Evolutionary conservation across 2,113 vertebrate genomes (phyloP).

Genomic region (Notechis scutatus): DNA sequence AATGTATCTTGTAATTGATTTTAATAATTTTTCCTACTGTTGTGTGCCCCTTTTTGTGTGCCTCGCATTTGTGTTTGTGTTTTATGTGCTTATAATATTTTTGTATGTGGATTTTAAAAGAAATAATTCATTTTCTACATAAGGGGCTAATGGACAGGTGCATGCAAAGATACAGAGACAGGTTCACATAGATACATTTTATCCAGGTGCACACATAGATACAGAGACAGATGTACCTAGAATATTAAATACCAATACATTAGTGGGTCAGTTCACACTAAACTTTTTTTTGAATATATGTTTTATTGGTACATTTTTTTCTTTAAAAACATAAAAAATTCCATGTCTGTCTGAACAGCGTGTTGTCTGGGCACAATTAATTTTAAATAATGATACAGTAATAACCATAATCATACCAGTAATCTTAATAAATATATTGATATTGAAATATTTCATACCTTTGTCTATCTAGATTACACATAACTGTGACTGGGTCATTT

Average conservation of each 20-base stretch:
- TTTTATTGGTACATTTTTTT: no score
- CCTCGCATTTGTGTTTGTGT: not conserved
- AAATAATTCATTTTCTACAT: not conserved
- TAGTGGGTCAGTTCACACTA: not conserved
- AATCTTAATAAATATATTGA: no score
- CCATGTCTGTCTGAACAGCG: no score
- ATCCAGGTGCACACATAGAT: not conserved
- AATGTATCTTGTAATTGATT: not conserved
- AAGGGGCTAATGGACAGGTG: not conserved
- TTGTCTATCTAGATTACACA: not conserved
- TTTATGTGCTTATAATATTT: not conserved
- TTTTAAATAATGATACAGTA: no score
- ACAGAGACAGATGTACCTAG: not conserved
- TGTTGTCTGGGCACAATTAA: no score
- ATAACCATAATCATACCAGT: no score
- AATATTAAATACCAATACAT: not conserved
- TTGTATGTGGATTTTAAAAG: not conserved
- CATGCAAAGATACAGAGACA: not conserved
- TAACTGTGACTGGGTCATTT: not conserved
- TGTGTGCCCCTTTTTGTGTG: not conserved
- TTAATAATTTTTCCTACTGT: not conserved
- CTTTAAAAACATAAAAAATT: no score
- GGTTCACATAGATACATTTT: not conserved
- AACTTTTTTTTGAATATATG: not conserved
- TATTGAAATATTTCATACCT: not conserved